These are phyloP conservation scores for Helleia helle DNA, from an alignment of 2,888 invertebrate species.

Conservation along the genomic window DNA sequence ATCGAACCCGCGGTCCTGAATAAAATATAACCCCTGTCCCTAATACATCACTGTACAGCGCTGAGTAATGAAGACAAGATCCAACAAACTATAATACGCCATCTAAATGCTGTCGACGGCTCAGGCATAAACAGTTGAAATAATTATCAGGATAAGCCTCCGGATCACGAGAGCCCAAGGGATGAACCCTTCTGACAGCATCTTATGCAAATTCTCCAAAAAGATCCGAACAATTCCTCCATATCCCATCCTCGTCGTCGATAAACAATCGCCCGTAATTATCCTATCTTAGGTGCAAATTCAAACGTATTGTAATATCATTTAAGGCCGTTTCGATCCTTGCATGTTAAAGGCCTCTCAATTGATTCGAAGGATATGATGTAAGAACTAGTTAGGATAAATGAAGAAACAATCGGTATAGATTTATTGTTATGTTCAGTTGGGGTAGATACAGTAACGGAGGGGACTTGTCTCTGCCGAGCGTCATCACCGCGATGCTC, in stretches of 20 bases:
- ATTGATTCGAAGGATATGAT: conserved; percentile 55
- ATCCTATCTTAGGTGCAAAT: conserved; percentile 12
- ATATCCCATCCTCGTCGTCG: conserved; percentile 13
- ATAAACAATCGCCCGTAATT: conserved; percentile 19
- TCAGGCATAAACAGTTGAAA: conserved; percentile 74
- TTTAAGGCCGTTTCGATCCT: conserved; percentile 23
- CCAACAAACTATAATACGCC: conserved; percentile 70
- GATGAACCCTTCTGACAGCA: conserved; percentile 70
- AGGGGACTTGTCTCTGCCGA: no score
- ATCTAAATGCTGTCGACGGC: conserved; percentile 72
- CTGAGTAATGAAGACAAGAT: conserved; percentile 59
- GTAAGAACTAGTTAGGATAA: conserved; percentile 44
- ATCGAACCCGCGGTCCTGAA: no score
- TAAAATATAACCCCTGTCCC: not conserved
- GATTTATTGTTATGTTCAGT: no score
- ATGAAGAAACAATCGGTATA: not conserved
- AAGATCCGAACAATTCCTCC: conserved; percentile 29
- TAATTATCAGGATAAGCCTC: conserved; percentile 72
- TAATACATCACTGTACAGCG: conserved; percentile 54
- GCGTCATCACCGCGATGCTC: no score
- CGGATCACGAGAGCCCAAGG: conserved; percentile 68
- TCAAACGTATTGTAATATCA: conserved; percentile 11
- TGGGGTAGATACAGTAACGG: no score
- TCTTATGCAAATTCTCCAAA: conserved; percentile 70
- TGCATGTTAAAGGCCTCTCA: conserved; percentile 50